Percentiles rank a stretch among this genome's conserved stretches.
phyloP scores from a whole-genome alignment of 2,113 vertebrate genomes.

The Galbula dea region DNA sequence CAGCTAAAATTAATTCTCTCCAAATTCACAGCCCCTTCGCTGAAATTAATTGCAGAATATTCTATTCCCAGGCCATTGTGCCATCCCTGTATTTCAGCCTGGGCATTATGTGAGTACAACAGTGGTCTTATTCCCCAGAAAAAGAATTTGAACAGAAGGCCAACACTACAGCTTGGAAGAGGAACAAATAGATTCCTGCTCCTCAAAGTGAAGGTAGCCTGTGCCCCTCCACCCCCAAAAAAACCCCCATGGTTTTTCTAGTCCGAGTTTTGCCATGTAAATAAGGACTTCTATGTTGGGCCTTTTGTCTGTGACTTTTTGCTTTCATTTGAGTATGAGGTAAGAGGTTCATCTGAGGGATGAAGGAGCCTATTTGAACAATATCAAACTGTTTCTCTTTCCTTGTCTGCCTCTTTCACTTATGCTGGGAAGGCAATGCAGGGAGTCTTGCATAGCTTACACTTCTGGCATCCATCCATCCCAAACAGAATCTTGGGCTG shows the following conservation, averaged over 20 bases:
- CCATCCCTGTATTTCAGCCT: background rate
- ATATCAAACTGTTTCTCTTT: background rate
- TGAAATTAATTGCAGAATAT: background rate
- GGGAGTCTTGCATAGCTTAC: background rate
- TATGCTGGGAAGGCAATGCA: background rate
- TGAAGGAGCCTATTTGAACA: background rate
- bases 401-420: background rate
- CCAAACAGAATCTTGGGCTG: background rate
- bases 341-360: background rate
- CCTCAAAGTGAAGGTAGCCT: background rate
- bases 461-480: background rate
- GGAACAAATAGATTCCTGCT: background rate
- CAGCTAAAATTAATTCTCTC: conserved; percentile 28
- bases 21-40: background rate
- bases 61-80: background rate
- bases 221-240: background rate
- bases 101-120: background rate
- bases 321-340: background rate
- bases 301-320: background rate
- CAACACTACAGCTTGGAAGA: background rate
- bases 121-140: background rate
- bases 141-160: background rate
- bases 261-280: background rate
- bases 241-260: background rate
- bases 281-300: background rate